A percentile compares a stretch with the other conserved stretches of the same genome.
Evolutionary conservation across 2,113 vertebrate species (phyloP).

Genomic region (Verasper variegatus): DNA sequence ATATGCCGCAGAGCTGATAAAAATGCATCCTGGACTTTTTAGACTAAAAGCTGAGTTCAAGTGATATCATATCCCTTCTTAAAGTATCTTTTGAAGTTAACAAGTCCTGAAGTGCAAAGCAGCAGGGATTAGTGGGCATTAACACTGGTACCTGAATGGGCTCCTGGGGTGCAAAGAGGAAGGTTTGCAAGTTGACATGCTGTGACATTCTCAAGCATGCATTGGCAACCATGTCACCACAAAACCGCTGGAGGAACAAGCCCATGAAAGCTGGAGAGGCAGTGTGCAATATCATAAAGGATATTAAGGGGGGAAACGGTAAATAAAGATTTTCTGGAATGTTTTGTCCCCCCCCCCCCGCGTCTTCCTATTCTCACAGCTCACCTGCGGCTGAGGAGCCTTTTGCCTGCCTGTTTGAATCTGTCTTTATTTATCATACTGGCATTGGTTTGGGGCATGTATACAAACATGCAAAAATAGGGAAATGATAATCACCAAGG

Average conservation of each 20-base stretch:
- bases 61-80: slow-evolving; percentile 21
- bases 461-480: no score
- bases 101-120: slow-evolving; percentile 36
- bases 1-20: slow-evolving; percentile 15
- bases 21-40: not conserved
- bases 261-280: not conserved
- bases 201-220: slow-evolving; percentile 26
- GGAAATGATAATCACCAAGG: no score
- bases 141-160: slow-evolving; percentile 28
- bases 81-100: slow-evolving; percentile 45
- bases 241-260: slow-evolving; percentile 16
- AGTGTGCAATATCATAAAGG: not conserved
- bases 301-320: not conserved
- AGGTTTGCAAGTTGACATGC: slow-evolving; percentile 13
- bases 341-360: not conserved
- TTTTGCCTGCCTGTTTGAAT: no score
- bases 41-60: not conserved
- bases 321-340: no score
- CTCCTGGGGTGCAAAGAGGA: slow-evolving; percentile 18
- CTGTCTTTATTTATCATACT: no score
- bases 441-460: no score
- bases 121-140: slow-evolving; percentile 36
- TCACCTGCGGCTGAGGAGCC: no score
- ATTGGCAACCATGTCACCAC: not conserved
- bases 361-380: no score